phyloP scores from a whole-genome alignment of 2,888 invertebrate genomes.

The Microplitis deprimator region DNA sequence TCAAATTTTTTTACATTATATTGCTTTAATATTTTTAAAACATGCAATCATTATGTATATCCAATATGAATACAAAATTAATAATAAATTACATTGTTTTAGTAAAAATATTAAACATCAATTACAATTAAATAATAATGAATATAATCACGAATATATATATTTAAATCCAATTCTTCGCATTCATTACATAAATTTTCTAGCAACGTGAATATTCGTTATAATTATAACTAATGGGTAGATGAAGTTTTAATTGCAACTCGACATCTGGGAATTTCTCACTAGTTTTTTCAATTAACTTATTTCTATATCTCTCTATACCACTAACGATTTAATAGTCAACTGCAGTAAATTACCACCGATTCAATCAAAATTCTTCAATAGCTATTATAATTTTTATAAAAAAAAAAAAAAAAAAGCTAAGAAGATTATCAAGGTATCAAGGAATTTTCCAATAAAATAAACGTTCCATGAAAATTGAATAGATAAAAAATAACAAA shows the following conservation, averaged over 20 bases:
- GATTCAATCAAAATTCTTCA: conserved; percentile 3
- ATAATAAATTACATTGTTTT: too few species aligned
- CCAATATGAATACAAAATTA: too few species aligned
- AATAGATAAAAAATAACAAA: neutral
- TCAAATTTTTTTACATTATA: too few species aligned
- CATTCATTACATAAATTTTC: neutral
- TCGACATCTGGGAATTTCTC: conserved; percentile 52
- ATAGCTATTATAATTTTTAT: neutral
- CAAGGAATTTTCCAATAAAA: neutral
- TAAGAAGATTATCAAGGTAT: conserved; percentile 14
- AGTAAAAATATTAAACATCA: neutral
- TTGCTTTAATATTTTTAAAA: too few species aligned
- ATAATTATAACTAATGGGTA: conserved; percentile 49
- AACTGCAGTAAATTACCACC: conserved; percentile 31
- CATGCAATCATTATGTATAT: too few species aligned
- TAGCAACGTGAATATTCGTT: conserved; percentile 43
- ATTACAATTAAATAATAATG: neutral
- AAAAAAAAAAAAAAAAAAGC: conserved; percentile 5
- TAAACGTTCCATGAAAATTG: conserved; percentile 5
- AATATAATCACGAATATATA: neutral
- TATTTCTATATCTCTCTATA: neutral
- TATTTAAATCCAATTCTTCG: neutral
- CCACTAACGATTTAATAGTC: conserved; percentile 53
- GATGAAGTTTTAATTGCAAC: conserved; percentile 52
- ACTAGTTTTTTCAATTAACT: conserved; percentile 20